These are phyloP conservation scores for Leptoteleia sp. DNA, from an alignment of 1,140 invertebrate genomes.

Conservation along the genomic window DNA sequence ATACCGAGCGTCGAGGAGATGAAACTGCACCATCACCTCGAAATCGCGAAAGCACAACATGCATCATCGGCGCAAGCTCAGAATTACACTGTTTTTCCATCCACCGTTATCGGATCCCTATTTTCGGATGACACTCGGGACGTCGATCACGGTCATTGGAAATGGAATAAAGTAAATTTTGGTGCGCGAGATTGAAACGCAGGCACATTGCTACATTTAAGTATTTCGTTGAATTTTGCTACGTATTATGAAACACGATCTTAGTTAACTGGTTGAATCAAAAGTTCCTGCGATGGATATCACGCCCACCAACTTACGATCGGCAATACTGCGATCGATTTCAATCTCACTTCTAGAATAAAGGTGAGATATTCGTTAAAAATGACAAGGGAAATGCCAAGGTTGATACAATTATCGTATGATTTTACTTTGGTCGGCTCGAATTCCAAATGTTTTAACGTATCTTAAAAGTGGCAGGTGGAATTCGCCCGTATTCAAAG, in stretches of 20 bases:
- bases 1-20: constrained; percentile 73
- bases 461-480: not conserved
- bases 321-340: constrained; percentile 30
- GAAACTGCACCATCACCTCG: constrained; percentile 78
- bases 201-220: constrained; percentile 2
- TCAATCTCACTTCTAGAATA: constrained; percentile 23
- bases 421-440: constrained; percentile 18
- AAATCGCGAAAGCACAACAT: constrained; percentile 81
- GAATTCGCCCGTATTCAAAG: constrained; percentile 12
- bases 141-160: constrained; percentile 65
- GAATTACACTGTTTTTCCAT: constrained; percentile 70
- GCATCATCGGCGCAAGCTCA: constrained; percentile 82
- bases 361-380: constrained; percentile 40
- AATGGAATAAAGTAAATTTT: constrained; percentile 62
- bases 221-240: constrained; percentile 1
- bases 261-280: too few relatives aligned
- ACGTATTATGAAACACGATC: too few relatives aligned
- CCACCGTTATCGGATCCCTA: constrained; percentile 61
- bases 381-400: constrained; percentile 50
- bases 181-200: constrained; percentile 43
- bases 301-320: constrained; percentile 34
- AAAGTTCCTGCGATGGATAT: constrained; percentile 5
- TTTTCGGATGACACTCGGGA: constrained; percentile 23
- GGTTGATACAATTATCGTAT: constrained; percentile 46
- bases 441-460: constrained; percentile 1